Percentiles rank a stretch among this genome's conserved stretches.
Evolutionary conservation across 2,888 invertebrate genomes (phyloP).

Genomic region (Melikaiella ostensackeni): DNA sequence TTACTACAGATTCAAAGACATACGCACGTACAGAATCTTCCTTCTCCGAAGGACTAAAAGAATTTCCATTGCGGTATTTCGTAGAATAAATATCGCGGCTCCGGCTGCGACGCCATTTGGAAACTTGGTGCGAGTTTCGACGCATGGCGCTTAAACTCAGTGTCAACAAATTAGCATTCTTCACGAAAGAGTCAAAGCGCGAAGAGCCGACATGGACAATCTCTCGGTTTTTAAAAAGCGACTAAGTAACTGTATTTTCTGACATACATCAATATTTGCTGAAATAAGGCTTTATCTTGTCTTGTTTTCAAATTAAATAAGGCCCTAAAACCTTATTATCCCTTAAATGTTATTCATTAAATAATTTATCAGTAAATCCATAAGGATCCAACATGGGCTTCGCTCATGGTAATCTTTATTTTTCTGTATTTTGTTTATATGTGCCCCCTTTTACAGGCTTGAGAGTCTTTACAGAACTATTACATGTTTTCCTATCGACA

Average conservation of each 20-base stretch:
- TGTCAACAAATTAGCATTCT: slow-evolving; percentile 44
- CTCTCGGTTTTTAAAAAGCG: slow-evolving; percentile 17
- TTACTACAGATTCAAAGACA: slow-evolving; percentile 18
- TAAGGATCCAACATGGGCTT: too few species aligned
- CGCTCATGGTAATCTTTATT: too few species aligned
- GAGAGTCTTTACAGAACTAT: too few species aligned
- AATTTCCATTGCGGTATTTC: slow-evolving; percentile 53
- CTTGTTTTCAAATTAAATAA: neutral
- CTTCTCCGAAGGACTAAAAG: slow-evolving; percentile 32
- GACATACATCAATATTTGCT: slow-evolving; percentile 12
- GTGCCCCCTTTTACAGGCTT: too few species aligned
- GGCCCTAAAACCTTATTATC: neutral
- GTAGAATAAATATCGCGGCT: slow-evolving; percentile 48
- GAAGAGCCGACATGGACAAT: slow-evolving; percentile 32
- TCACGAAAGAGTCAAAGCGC: slow-evolving; percentile 36
- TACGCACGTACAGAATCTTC: slow-evolving; percentile 22
- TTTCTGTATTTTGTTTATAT: too few species aligned
- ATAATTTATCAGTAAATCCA: neutral
- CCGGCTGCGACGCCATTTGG: slow-evolving; percentile 56
- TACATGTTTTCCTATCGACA: too few species aligned
- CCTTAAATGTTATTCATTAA: neutral
- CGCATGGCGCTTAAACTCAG: slow-evolving; percentile 40
- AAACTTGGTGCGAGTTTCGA: slow-evolving; percentile 45
- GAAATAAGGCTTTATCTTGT: slow-evolving; percentile 4
- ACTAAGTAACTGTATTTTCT: slow-evolving; percentile 31